phyloP scores from a whole-genome alignment of 1,140 invertebrate species.

The Diachasmimorpha longicaudata region DNA sequence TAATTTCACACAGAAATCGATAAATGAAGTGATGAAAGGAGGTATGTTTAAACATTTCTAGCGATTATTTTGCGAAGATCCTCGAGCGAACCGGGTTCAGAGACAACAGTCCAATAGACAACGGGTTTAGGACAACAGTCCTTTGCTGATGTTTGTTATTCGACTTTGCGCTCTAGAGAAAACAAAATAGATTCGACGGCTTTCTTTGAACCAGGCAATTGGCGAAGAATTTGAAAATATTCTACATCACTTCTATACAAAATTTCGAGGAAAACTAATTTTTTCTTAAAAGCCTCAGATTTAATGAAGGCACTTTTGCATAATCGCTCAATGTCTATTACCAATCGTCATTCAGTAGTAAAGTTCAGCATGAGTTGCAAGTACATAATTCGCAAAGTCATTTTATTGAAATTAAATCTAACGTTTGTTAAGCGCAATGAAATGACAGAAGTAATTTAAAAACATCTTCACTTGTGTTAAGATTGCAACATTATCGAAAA shows the following conservation, averaged over 20 bases:
- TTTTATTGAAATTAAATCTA: too few species aligned
- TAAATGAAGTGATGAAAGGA: neutral
- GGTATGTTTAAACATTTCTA: neutral
- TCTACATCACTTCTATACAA: neutral
- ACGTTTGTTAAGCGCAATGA: too few species aligned
- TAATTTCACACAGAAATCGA: conserved; percentile 7
- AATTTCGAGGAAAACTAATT: conserved; percentile 9
- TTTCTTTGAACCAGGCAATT: too few species aligned
- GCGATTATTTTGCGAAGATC: neutral
- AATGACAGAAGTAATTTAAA: too few species aligned
- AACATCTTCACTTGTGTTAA: too few species aligned
- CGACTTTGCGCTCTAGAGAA: too few species aligned
- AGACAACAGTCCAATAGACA: neutral
- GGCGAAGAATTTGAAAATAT: neutral
- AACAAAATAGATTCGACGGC: too few species aligned
- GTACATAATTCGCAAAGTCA: too few species aligned
- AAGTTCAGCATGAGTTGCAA: neutral
- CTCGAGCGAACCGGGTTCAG: neutral
- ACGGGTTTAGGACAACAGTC: too few species aligned
- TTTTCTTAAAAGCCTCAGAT: conserved; percentile 38
- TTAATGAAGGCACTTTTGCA: conserved; percentile 53
- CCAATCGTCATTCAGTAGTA: neutral
- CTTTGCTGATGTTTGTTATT: too few species aligned
- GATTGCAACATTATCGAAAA: too few species aligned
- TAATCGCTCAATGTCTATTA: conserved; percentile 36